Percentiles rank a stretch among this genome's conserved stretches.
These are phyloP conservation scores for Indicator maculatus DNA, from an alignment of 2,113 vertebrate genomes.

Conservation along the genomic window DNA sequence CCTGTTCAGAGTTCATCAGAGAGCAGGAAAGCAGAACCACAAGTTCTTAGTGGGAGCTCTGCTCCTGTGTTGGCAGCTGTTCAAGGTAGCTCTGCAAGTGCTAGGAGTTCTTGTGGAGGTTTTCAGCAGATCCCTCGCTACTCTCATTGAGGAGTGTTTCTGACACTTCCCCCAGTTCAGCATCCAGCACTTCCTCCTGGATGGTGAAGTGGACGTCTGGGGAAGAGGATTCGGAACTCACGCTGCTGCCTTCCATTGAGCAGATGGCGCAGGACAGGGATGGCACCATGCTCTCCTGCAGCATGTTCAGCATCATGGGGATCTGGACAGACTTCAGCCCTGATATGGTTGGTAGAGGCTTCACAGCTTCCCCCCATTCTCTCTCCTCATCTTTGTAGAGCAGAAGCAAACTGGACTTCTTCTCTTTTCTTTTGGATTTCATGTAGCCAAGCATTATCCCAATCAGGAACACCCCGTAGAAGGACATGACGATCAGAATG, in stretches of 20 bases:
- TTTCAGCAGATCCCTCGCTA: conserved; percentile 80
- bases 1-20: conserved; percentile 1
- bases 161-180: conserved; percentile 76
- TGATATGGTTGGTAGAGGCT: conserved; percentile 68
- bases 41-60: conserved; percentile 26
- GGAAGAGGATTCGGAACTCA: conserved; percentile 90
- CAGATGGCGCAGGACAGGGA: conserved; percentile 88
- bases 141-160: conserved; percentile 75
- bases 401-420: conserved; percentile 85
- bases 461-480: conserved; percentile 92
- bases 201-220: conserved; percentile 88
- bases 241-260: conserved; percentile 89
- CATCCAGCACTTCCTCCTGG: conserved; percentile 86
- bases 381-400: conserved; percentile 90
- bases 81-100: conserved; percentile 12
- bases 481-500: conserved; percentile 91
- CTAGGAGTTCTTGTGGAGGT: conserved; percentile 74
- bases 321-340: conserved; percentile 78
- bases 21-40: conserved; percentile 44
- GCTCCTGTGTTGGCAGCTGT: not conserved
- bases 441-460: conserved; percentile 93
- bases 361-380: conserved; percentile 88
- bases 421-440: conserved; percentile 90
- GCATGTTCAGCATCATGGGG: conserved; percentile 77
- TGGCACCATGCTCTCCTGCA: conserved; percentile 80